These are phyloP conservation scores for Oscheius sp. DNA, from an alignment of 1,140 invertebrate species.

Conservation along the genomic window DNA sequence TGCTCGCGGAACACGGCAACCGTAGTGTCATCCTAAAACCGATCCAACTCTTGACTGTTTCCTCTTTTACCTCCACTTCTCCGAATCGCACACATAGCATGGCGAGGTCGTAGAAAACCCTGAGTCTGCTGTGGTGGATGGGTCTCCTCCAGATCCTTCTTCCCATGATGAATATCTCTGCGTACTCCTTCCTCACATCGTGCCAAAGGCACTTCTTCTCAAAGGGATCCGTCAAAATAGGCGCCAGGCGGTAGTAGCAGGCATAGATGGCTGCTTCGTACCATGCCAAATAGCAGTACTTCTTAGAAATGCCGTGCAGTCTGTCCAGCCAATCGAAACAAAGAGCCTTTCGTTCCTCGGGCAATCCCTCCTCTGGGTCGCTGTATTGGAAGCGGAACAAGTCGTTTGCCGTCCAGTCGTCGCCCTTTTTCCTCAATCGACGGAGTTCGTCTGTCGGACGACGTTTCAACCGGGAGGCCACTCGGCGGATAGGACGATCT, in stretches of 20 bases:
- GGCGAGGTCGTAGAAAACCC: conserved; percentile 35
- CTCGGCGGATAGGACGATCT: conserved; percentile 33
- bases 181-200: conserved; percentile 34
- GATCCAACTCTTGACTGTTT: not conserved
- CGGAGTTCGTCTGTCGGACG: conserved; percentile 32
- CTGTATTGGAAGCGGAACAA: conserved; percentile 33
- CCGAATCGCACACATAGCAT: conserved; percentile 33
- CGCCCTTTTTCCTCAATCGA: conserved; percentile 31
- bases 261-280: conserved; percentile 38
- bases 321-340: conserved; percentile 36
- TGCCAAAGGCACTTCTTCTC: conserved; percentile 30
- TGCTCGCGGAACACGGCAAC: conserved; percentile 16
- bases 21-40: conserved; percentile 22
- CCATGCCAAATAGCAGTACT: conserved; percentile 39
- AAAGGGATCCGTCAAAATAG: conserved; percentile 6
- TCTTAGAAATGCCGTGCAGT: conserved; percentile 29
- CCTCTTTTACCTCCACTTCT: not conserved
- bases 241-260: conserved; percentile 36
- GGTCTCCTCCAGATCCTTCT: conserved; percentile 32
- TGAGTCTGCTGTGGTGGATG: conserved; percentile 27
- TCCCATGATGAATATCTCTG: conserved; percentile 39
- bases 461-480: conserved; percentile 19
- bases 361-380: conserved; percentile 30
- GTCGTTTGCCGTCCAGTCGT: conserved; percentile 38
- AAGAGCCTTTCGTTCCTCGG: conserved; percentile 30